phyloP scores from a whole-genome alignment of 2,888 invertebrate genomes.

The Dastarcus helophoroides region DNA sequence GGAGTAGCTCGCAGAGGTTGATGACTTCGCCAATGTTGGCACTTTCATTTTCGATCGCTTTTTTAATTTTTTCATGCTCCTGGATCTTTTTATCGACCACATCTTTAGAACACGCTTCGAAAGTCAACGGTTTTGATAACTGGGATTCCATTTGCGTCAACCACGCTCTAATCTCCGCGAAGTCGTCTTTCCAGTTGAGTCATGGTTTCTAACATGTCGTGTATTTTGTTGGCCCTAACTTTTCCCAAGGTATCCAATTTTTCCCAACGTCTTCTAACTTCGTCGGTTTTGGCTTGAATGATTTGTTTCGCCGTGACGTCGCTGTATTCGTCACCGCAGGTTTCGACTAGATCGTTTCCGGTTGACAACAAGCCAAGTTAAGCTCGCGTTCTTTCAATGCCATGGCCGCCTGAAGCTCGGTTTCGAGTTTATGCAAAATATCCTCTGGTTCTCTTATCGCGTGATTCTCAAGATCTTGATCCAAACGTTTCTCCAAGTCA shows the following conservation, averaged over 20 bases:
- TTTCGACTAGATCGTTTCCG: conserved; percentile 52
- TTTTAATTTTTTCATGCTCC: conserved; percentile 63
- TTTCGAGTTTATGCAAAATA: conserved; percentile 56
- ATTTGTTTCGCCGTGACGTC: conserved; percentile 46
- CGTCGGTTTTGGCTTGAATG: conserved; percentile 44
- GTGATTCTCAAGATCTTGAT: conserved; percentile 36
- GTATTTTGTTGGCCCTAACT: conserved; percentile 57
- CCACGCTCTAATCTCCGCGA: conserved; percentile 61
- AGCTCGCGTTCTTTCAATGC: conserved; percentile 64
- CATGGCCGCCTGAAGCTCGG: conserved; percentile 65
- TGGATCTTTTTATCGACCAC: conserved; percentile 56
- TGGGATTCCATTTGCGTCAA: conserved; percentile 60
- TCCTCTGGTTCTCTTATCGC: conserved; percentile 55
- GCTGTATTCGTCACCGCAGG: conserved; percentile 52
- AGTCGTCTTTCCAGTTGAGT: conserved; percentile 56
- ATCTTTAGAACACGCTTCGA: conserved; percentile 53
- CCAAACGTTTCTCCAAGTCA: conserved; percentile 54
- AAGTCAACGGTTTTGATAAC: conserved; percentile 53
- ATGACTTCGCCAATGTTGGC: conserved; percentile 66
- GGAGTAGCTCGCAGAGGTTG: conserved; percentile 64
- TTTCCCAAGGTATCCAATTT: conserved; percentile 59
- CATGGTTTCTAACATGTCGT: conserved; percentile 60
- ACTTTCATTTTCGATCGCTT: conserved; percentile 65
- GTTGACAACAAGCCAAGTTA: conserved; percentile 63
- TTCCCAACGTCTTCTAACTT: conserved; percentile 60